A percentile compares a stretch with the other conserved stretches of the same genome.
Conservation (phyloP, 2,113 vertebrate genomes). For the Ceratotherium simum region DNA sequence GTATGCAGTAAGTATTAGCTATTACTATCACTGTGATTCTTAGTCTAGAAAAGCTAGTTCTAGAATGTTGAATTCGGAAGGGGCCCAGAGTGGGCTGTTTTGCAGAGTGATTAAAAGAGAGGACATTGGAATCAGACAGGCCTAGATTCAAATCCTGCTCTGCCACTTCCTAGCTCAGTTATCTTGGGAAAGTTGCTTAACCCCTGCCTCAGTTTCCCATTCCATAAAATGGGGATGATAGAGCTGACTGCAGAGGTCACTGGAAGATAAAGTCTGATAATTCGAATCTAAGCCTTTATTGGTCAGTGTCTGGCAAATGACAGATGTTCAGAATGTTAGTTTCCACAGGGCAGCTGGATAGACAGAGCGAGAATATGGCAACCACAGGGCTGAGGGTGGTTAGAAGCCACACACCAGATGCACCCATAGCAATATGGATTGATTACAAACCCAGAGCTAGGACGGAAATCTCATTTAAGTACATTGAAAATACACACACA, state of each 20-base stretch:
- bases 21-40: neutral
- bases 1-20: accelerated
- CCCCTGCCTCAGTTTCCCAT: neutral
- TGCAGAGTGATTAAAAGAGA: neutral
- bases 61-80: neutral
- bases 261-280: neutral
- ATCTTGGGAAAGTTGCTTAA: neutral
- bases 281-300: neutral
- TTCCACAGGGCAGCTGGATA: neutral
- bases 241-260: neutral
- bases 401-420: neutral
- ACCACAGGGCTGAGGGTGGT: neutral
- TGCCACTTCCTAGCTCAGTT: neutral
- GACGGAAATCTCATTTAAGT: neutral
- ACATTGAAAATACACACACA: neutral
- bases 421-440: accelerated
- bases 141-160: neutral
- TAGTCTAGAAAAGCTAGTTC: neutral
- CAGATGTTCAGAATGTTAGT: neutral
- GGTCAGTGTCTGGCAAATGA: neutral
- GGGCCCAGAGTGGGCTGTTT: neutral
- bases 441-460: neutral
- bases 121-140: neutral
- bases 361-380: neutral
- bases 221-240: neutral